A percentile compares a stretch with the other conserved stretches of the same genome.
Conservation (phyloP, 1,140 invertebrate genomes). For the Atta texana region DNA sequence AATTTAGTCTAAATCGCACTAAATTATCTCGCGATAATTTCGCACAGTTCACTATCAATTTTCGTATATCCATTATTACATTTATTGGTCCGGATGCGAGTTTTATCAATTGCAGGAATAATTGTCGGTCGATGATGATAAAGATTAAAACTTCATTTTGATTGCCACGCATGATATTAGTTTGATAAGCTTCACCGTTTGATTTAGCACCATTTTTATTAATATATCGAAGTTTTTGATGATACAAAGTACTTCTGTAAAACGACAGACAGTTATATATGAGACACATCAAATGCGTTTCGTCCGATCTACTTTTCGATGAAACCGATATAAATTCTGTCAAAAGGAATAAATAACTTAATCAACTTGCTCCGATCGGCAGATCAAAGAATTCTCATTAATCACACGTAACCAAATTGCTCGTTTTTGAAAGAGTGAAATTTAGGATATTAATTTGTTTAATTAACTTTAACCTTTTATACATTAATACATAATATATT, state of each 20-base stretch:
- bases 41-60: constrained; percentile 31
- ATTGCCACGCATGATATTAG: not conserved
- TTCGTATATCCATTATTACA: constrained; percentile 20
- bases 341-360: constrained; percentile 18
- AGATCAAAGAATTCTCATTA: constrained; percentile 26
- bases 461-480: constrained; percentile 1
- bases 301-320: constrained; percentile 15
- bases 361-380: not conserved
- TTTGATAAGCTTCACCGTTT: constrained; percentile 1
- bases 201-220: constrained; percentile 11
- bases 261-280: not conserved
- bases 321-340: not conserved
- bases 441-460: not conserved
- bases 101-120: constrained; percentile 1
- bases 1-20: constrained; percentile 26
- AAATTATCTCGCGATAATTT: constrained; percentile 20
- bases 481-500: not conserved
- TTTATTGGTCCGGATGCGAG: not conserved
- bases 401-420: not conserved
- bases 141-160: constrained; percentile 26
- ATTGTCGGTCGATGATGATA: not conserved
- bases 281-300: not conserved
- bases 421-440: not conserved
- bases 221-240: not conserved
- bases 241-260: not conserved